These are phyloP conservation scores for Diadegma fenestrale DNA, from an alignment of 2,888 invertebrate species.

Conservation along the genomic window DNA sequence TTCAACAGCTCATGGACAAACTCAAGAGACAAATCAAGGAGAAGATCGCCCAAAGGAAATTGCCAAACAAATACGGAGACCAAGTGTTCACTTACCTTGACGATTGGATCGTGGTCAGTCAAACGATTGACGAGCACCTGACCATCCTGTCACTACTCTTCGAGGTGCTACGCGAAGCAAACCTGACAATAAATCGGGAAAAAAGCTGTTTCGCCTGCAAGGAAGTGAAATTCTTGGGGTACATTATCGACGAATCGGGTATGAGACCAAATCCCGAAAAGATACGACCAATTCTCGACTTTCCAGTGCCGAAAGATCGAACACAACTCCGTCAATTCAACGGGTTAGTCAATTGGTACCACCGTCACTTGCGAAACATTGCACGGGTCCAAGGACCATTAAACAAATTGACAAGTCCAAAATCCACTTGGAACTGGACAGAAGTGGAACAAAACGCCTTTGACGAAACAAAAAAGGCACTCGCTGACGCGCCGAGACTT, in stretches of 20 bases:
- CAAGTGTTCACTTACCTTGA: slow-evolving; percentile 59
- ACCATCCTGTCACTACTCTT: slow-evolving; percentile 37
- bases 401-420: slow-evolving; percentile 48
- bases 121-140: slow-evolving; percentile 44
- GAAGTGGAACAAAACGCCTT: slow-evolving; percentile 56
- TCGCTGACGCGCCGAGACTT: slow-evolving; percentile 39
- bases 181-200: slow-evolving; percentile 41
- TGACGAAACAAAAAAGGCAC: slow-evolving; percentile 33
- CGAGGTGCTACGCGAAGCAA: slow-evolving; percentile 50
- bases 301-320: slow-evolving; percentile 30
- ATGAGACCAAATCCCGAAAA: slow-evolving; percentile 57
- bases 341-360: slow-evolving; percentile 64
- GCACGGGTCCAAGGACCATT: slow-evolving; percentile 56
- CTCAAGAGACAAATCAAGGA: slow-evolving; percentile 38
- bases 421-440: slow-evolving; percentile 58
- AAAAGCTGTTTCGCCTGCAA: slow-evolving; percentile 44
- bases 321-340: slow-evolving; percentile 23
- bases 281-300: slow-evolving; percentile 43
- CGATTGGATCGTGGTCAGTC: slow-evolving; percentile 48
- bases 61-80: slow-evolving; percentile 54
- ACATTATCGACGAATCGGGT: slow-evolving; percentile 2
- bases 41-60: slow-evolving; percentile 34
- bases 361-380: slow-evolving; percentile 52
- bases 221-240: not conserved
- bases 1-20: slow-evolving; percentile 53